Conservation (phyloP, 2,797 vertebrate species). For the Danio kyathit region DNA sequence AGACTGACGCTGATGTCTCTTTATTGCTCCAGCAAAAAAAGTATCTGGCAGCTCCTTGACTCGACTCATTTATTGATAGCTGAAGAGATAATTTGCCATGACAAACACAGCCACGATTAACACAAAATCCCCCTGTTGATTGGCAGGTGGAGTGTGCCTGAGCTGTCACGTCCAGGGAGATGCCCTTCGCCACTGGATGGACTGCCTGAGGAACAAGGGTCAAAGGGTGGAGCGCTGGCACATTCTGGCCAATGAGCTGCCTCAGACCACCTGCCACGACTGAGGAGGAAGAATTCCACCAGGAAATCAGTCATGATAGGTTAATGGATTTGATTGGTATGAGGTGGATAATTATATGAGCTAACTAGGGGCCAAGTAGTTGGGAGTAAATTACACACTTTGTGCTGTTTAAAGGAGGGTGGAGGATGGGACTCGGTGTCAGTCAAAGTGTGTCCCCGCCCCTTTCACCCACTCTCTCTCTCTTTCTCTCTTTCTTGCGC, state of each 20-base stretch:
- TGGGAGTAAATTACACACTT: conserved; percentile 47
- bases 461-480: conserved; percentile 25
- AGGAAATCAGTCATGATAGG: conserved; percentile 20
- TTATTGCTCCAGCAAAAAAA: too few species aligned
- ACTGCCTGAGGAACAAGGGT: conserved; percentile 85
- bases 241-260: conserved; percentile 88
- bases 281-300: conserved; percentile 51
- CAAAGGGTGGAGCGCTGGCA: conserved; percentile 86
- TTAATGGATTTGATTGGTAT: conserved; percentile 21
- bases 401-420: conserved; percentile 44
- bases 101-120: neutral
- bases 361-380: conserved; percentile 42
- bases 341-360: conserved; percentile 33
- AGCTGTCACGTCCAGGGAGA: conserved; percentile 83
- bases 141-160: conserved; percentile 84
- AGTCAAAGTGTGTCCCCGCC: conserved; percentile 29
- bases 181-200: conserved; percentile 86
- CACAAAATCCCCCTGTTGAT: conserved; percentile 21
- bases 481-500: conserved; percentile 14
- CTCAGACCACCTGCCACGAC: conserved; percentile 75
- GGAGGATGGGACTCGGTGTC: conserved; percentile 36
- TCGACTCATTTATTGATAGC: too few species aligned
- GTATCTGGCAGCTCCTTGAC: too few species aligned
- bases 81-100: neutral
- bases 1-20: too few species aligned